Percentiles rank a stretch among this genome's conserved stretches.
Evolutionary conservation across 2,888 invertebrate genomes (phyloP).

Genomic region (Gymnoscelis rufifasciata): DNA sequence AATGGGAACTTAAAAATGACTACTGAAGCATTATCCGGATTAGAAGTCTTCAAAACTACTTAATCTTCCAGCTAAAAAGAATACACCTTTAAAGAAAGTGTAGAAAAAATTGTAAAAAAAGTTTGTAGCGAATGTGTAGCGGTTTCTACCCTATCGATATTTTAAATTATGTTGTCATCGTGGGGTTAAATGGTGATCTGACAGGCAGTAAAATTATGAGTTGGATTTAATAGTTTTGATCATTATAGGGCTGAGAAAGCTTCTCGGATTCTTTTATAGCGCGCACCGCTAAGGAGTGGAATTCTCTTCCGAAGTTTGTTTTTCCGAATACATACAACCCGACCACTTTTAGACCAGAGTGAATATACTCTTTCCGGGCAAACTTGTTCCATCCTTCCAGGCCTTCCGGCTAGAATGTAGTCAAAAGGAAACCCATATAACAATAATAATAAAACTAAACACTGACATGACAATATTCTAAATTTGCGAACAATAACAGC

Average conservation of each 20-base stretch:
- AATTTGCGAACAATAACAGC: no score
- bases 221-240: constrained; percentile 24
- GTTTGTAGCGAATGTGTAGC: constrained; percentile 46
- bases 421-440: no score
- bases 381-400: no score
- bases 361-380: no score
- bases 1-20: constrained; percentile 40
- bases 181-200: constrained; percentile 48
- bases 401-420: no score
- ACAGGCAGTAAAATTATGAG: constrained; percentile 33
- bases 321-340: no score
- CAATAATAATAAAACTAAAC: no score
- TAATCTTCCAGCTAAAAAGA: constrained; percentile 30
- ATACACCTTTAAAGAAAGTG: constrained; percentile 30
- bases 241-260: constrained; percentile 16
- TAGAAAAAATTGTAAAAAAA: constrained; percentile 28
- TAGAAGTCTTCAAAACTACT: constrained; percentile 34
- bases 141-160: constrained; percentile 53
- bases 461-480: no score
- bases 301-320: no score
- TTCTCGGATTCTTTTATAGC: no score
- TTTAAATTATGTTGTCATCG: constrained; percentile 53
- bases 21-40: constrained; percentile 44
- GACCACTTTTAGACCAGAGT: no score
- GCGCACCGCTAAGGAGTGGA: no score